A percentile compares a stretch with the other conserved stretches of the same genome.
Evolutionary conservation across 2,888 invertebrate genomes (phyloP).

Genomic region (Julus scandinavius): DNA sequence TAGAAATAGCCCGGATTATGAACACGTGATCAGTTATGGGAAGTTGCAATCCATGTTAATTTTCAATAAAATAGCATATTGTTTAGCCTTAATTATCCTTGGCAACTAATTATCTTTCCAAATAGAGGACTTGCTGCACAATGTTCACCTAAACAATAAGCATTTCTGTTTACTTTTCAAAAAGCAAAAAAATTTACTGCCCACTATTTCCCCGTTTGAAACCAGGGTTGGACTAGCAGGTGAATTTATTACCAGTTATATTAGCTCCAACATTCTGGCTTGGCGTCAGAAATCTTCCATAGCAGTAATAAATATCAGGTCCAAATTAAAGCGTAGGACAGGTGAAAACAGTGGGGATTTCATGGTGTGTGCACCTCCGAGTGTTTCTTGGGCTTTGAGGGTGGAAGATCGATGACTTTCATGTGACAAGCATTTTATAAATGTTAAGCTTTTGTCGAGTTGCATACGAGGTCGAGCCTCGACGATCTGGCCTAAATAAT

Average conservation of each 20-base stretch:
- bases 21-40: too few species aligned
- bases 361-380: neutral
- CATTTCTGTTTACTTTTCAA: too few species aligned
- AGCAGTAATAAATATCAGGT: slow-evolving; percentile 8
- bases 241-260: neutral
- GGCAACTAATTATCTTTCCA: too few species aligned
- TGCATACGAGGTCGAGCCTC: neutral
- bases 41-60: too few species aligned
- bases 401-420: slow-evolving; percentile 43
- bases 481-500: slow-evolving; percentile 22
- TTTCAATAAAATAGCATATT: too few species aligned
- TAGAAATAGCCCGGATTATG: too few species aligned
- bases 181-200: neutral
- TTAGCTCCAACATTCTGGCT: neutral
- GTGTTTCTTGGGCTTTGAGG: neutral
- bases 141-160: too few species aligned
- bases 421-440: slow-evolving; percentile 26
- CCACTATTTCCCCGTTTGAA: neutral
- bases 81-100: too few species aligned
- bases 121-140: too few species aligned
- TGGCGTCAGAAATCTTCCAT: neutral
- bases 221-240: neutral
- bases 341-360: slow-evolving; percentile 45
- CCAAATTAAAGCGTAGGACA: slow-evolving; percentile 27
- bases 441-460: slow-evolving; percentile 37